Evolutionary conservation across 2,888 invertebrate genomes (phyloP), one percentile per base, ranked within the genome.

Genomic region (Torymus aiolomorphi): DNA sequence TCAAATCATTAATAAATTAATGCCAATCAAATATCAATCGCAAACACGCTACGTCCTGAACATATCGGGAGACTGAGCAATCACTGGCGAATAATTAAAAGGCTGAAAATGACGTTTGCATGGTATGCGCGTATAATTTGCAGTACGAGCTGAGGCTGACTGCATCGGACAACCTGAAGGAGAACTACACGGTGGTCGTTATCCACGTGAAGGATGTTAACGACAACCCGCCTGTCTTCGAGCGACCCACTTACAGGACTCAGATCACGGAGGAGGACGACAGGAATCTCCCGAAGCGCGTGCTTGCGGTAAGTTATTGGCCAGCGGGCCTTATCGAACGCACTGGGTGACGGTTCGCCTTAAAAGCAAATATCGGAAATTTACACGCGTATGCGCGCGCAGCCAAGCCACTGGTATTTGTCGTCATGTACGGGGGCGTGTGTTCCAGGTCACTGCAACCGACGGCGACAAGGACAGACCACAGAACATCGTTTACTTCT

Each of bases 181-280:
- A 98, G 92, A 98, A 98, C 93, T 97, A 96, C 92, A 98, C 98
- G 62, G 97, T 97, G 59, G 98, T 98, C 84, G 97, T 98, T 88
- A 98, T 98, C 88, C 97, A 97, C 91, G 97, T 98, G 87, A 98
- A 97, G 92, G 98, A 99, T 91, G 97, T 98, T 85, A 98, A 98
- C 92, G 98, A 99, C 93, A 98, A 98, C 92, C 97, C 98, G 63
- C 98, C 98, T 2, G 97, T 97, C 86, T 99, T 99, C 92, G 97
- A 97, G 91, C 92, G 97, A 84, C 97, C 97, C 73, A 97, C 97
- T 78, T 98, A 97, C 92, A 94, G 97, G 89, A 97, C 97, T 72
- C 97, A 97, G 92, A 97, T 98, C 91, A 97, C 97, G 62, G 97
- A 97, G 91, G 97, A 97, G 91, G 97, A 97, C 90, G 97, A 97